phyloP scores from a whole-genome alignment of 2,113 vertebrate genomes.

The Neoarius graeffei region DNA sequence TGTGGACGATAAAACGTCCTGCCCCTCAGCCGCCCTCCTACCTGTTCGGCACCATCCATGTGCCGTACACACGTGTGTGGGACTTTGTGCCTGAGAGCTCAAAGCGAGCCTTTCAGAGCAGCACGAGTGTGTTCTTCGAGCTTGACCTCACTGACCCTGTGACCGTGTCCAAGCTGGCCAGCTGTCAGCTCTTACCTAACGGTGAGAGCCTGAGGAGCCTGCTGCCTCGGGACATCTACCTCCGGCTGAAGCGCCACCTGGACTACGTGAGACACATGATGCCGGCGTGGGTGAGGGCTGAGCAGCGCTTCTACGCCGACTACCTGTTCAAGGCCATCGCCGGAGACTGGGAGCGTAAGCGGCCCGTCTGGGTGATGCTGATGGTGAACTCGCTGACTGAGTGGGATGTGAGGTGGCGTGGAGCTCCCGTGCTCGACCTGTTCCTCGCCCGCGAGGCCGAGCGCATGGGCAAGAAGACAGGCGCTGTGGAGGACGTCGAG shows the following conservation, averaged over 20 bases:
- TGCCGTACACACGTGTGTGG: conserved; percentile 96
- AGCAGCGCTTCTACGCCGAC: conserved; percentile 92
- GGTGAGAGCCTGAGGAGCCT: conserved; percentile 93
- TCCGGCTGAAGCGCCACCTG: conserved; percentile 94
- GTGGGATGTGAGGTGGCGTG: conserved; percentile 89
- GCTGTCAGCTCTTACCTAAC: conserved; percentile 92
- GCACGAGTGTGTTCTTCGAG: conserved; percentile 90
- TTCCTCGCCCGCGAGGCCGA: conserved; percentile 94
- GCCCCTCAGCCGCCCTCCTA: conserved; percentile 88
- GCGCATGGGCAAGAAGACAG: conserved; percentile 86
- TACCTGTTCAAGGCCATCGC: conserved; percentile 97
- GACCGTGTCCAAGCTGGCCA: conserved; percentile 93
- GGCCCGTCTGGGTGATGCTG: conserved; percentile 98
- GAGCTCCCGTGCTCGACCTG: conserved; percentile 91
- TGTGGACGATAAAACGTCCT: conserved; percentile 87
- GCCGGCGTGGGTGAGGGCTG: conserved; percentile 94
- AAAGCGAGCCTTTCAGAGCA: conserved; percentile 88
- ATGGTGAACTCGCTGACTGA: conserved; percentile 98
- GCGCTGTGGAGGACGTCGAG: conserved; percentile 92
- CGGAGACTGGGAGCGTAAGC: conserved; percentile 97
- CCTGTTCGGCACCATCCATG: conserved; percentile 96
- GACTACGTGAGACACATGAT: conserved; percentile 98
- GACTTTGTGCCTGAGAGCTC: conserved; percentile 92
- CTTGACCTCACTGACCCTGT: conserved; percentile 93
- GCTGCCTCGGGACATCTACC: conserved; percentile 89